Evolutionary conservation across 2,113 vertebrate species (phyloP).

Genomic region (Falcunculus frontatus): DNA sequence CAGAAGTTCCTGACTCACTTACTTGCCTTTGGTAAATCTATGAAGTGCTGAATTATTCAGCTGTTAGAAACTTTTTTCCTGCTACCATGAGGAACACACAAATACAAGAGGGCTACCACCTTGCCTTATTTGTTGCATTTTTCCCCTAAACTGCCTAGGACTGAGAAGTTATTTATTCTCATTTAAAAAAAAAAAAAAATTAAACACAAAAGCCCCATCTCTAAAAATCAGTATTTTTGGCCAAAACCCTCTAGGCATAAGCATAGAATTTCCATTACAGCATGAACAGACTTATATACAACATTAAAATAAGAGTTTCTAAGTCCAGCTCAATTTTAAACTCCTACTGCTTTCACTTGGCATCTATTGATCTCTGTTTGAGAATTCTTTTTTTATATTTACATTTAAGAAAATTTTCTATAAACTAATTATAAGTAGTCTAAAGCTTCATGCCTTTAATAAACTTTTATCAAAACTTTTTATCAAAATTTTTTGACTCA

Average conservation of each 20-base stretch:
- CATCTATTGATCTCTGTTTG: background rate
- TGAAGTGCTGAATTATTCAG: background rate
- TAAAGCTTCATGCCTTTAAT: background rate
- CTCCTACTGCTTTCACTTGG: background rate
- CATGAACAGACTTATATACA: background rate
- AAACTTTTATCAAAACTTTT: background rate
- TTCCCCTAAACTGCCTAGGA: background rate
- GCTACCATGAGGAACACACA: background rate
- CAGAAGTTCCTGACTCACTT: background rate
- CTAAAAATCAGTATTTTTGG: background rate
- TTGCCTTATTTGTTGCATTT: background rate
- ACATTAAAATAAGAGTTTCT: background rate
- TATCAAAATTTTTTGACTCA: background rate
- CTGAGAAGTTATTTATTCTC: background rate
- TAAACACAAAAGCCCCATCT: rapidly evolving
- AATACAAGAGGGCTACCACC: background rate
- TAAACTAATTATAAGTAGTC: background rate
- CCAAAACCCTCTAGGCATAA: background rate
- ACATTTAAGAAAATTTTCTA: background rate
- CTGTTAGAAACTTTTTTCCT: background rate
- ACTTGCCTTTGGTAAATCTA: background rate
- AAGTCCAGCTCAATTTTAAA: background rate
- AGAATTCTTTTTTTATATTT: background rate
- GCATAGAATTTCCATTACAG: background rate
- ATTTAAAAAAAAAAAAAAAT: rapidly evolving